phyloP scores from a whole-genome alignment of 2,888 invertebrate species.

The Alloplasta piceator region DNA sequence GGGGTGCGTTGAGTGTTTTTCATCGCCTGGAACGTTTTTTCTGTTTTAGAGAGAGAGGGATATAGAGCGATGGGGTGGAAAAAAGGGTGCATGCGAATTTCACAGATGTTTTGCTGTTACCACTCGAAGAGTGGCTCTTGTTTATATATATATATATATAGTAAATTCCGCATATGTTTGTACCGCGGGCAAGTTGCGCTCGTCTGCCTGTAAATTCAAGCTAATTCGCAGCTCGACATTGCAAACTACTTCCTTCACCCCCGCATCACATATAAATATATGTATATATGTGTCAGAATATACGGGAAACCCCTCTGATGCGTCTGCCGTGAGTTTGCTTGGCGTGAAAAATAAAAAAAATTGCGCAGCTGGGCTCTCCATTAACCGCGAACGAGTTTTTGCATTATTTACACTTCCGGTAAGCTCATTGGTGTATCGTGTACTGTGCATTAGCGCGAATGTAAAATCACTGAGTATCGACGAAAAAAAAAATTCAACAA shows the following conservation, averaged over 20 bases:
- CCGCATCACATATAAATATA: neutral
- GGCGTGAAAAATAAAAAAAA: conserved; percentile 49
- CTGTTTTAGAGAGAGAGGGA: conserved; percentile 18
- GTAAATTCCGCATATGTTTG: conserved; percentile 40
- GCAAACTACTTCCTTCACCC: conserved; percentile 64
- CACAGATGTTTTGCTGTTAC: conserved; percentile 65
- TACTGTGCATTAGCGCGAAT: neutral
- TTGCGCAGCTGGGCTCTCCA: conserved; percentile 55
- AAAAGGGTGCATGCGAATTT: conserved; percentile 66
- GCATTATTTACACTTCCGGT: conserved; percentile 55
- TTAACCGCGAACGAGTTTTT: conserved; percentile 56
- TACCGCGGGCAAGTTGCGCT: conserved; percentile 56
- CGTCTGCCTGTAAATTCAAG: conserved; percentile 67
- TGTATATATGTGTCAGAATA: neutral
- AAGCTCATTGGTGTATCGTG: neutral
- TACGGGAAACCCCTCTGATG: neutral
- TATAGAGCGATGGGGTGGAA: conserved; percentile 13
- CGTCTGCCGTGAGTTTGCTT: conserved; percentile 14
- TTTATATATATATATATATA: conserved; percentile 24
- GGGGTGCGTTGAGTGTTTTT: conserved; percentile 42
- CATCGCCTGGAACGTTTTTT: conserved; percentile 41
- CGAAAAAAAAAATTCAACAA: neutral
- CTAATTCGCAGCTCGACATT: conserved; percentile 68
- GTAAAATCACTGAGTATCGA: neutral
- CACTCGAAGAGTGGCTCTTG: conserved; percentile 50